A percentile compares a stretch with the other conserved stretches of the same genome.
phyloP scores from a whole-genome alignment of 2,797 vertebrate species.

The Sebastes itinus region DNA sequence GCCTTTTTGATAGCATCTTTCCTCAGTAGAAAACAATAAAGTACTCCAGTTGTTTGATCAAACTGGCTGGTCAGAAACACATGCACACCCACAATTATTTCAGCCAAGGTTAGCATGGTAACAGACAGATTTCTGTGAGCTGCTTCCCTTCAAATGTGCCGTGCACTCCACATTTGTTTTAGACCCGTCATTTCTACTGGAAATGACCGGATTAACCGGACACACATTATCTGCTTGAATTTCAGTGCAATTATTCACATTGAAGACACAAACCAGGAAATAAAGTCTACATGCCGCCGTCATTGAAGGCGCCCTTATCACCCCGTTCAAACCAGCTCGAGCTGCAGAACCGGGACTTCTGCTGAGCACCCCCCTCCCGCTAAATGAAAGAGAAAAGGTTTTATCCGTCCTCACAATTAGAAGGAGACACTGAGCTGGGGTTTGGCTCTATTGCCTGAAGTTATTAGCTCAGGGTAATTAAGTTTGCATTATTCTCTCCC shows the following conservation, averaged over 20 bases:
- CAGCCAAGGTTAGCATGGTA: conserved; percentile 48
- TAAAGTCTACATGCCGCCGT: conserved; percentile 54
- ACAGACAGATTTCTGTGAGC: conserved; percentile 26
- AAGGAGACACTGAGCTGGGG: conserved; percentile 72
- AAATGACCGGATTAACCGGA: conserved; percentile 75
- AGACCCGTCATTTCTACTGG: conserved; percentile 63
- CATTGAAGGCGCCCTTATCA: conserved; percentile 73
- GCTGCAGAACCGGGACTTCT: conserved; percentile 57
- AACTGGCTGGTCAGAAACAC: conserved; percentile 30
- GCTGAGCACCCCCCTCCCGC: conserved; percentile 46
- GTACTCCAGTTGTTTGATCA: conserved; percentile 44
- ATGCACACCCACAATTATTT: conserved; percentile 28
- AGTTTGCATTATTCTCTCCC: conserved; percentile 78
- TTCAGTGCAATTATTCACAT: conserved; percentile 78
- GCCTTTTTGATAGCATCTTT: conserved; percentile 57
- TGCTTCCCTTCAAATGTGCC: conserved; percentile 24
- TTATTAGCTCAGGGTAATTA: conserved; percentile 84
- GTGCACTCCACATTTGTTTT: conserved; percentile 39
- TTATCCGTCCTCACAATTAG: conserved; percentile 78
- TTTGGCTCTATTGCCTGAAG: conserved; percentile 73
- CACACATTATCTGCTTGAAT: conserved; percentile 77
- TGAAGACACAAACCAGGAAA: conserved; percentile 69
- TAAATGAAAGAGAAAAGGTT: conserved; percentile 77
- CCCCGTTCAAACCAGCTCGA: conserved; percentile 63
- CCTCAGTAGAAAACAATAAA: conserved; percentile 43